Base-by-base conservation (phyloP, 2,797 vertebrate genomes). In the Phyllotis vaccarum region DNA sequence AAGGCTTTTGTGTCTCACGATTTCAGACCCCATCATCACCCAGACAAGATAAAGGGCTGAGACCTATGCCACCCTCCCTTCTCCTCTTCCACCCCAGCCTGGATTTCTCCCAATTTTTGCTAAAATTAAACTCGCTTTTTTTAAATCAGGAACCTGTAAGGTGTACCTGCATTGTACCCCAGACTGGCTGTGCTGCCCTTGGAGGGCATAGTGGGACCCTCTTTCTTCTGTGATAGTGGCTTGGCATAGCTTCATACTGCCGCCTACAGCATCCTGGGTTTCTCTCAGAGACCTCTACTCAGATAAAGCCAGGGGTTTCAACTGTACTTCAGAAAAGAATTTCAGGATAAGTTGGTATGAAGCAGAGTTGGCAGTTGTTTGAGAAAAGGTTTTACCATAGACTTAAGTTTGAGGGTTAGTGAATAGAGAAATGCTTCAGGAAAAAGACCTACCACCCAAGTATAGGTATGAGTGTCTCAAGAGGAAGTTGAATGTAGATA, bases 71-170 rank as follows among this genome's bases (percentile, higher is more conserved):
- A 90, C 64, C 56, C 72, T 94, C 81, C 81, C 89, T 91, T 56
- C 81, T 96, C 80, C 94, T 78, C 4, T 93, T 95, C 94, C 40
- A 83, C 54, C 81, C 85, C 80, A 52, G 76, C 93, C 82, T 95
- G 96, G 87, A 95, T 96, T 93, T 37, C 91, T 96, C 85, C 75
- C 66, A 2, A 66, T 72, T 87, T 56, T 68, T 19, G 58, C 96
- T 97, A 95, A 97, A 97, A 93, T 98, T 97, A 96, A 96, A 95
- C 96, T 85, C 29, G 66, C 78, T 90, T 97, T 94, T 81, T 49
- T 49, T 49, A 49, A 95, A 82, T 62, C 68, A 46, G 64, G 70
- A 95, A 43, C 86, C 91, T 89, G 27, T 62, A 79, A 91, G 52
- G 78, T 2, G 19, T 82, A 31, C 52, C 19, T 62, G 56, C 17